phyloP scores from a whole-genome alignment of 2,888 invertebrate genomes.

The Cosmopolites sordidus region DNA sequence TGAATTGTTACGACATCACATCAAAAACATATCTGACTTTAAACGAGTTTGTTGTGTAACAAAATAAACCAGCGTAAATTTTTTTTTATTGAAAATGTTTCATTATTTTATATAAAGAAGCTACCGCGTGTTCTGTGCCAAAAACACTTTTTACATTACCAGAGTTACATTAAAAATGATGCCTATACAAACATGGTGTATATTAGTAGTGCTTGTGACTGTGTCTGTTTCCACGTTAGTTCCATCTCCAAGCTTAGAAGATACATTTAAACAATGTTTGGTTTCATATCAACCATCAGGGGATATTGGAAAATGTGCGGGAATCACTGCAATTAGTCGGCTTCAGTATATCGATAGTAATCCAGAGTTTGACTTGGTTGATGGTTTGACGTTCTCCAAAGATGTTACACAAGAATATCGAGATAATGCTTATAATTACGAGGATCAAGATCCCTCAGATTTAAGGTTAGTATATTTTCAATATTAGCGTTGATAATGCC shows the following conservation, averaged over 20 bases:
- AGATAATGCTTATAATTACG: constrained; percentile 61
- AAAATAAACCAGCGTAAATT: no score
- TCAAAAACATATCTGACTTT: neutral
- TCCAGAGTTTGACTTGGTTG: constrained; percentile 63
- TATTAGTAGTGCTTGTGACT: no score
- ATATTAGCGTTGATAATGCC: no score
- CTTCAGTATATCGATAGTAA: constrained; percentile 63
- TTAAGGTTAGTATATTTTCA: constrained; percentile 65
- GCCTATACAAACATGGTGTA: no score
- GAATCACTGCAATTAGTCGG: constrained; percentile 63
- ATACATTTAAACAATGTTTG: constrained; percentile 49
- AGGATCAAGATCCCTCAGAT: constrained; percentile 71
- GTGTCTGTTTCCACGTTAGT: no score
- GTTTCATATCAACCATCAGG: constrained; percentile 45
- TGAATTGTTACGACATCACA: neutral
- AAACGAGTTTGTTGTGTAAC: no score
- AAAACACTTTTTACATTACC: no score
- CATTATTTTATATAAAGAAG: no score
- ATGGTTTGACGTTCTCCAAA: constrained; percentile 60
- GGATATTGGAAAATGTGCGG: constrained; percentile 60
- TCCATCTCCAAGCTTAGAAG: constrained; percentile 21
- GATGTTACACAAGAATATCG: constrained; percentile 61
- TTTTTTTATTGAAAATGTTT: no score
- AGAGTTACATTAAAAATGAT: no score
- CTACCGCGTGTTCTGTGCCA: no score